Conservation (phyloP, 2,113 vertebrate genomes). For the Tragelaphus imberbis region DNA sequence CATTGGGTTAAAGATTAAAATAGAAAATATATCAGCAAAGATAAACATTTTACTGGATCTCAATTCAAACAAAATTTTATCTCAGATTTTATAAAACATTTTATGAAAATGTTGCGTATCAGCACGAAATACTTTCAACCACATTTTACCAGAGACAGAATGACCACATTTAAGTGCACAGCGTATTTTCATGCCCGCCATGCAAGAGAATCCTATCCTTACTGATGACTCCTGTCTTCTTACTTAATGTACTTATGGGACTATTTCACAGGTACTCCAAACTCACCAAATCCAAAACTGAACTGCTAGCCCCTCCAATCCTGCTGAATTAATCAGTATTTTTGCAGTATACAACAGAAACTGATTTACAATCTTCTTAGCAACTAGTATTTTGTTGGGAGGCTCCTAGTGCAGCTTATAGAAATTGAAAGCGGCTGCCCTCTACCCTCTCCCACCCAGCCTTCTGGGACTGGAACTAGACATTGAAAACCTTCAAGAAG, state of each 20-base stretch:
- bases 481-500: neutral
- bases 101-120: neutral
- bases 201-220: neutral
- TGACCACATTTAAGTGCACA: neutral
- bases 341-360: neutral
- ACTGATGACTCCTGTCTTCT: neutral
- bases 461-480: neutral
- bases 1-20: conserved; percentile 21
- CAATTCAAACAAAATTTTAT: neutral
- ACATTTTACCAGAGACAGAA: neutral
- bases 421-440: neutral
- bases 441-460: neutral
- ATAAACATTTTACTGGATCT: neutral
- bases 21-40: neutral
- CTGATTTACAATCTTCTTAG: neutral
- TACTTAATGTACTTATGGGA: neutral
- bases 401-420: neutral
- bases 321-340: neutral
- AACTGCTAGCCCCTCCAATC: neutral
- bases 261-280: neutral
- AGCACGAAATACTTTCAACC: neutral
- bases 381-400: neutral
- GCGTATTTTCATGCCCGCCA: fast-evolving
- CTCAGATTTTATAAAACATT: neutral
- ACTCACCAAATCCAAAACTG: neutral